A percentile compares a stretch with the other conserved stretches of the same genome.
phyloP scores from a whole-genome alignment of 2,888 invertebrate species.

The Boloria selene region DNA sequence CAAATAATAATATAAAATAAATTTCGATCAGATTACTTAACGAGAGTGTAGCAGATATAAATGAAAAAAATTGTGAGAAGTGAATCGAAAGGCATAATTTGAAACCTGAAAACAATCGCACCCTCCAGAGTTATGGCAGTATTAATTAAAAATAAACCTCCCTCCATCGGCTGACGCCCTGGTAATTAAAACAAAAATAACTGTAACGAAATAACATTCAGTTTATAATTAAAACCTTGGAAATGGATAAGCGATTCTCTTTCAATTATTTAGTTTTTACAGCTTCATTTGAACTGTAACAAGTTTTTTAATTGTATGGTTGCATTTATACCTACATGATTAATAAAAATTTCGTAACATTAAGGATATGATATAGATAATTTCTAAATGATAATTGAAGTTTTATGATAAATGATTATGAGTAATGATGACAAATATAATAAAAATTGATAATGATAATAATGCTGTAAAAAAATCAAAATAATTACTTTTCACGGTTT shows the following conservation, averaged over 20 bases:
- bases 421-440: too few species aligned
- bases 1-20: neutral
- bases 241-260: conserved; percentile 16
- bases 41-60: neutral
- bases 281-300: conserved; percentile 15
- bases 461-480: too few species aligned
- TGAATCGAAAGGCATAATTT: conserved; percentile 49
- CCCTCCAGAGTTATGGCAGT: conserved; percentile 50
- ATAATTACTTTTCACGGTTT: too few species aligned
- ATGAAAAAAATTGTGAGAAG: conserved; percentile 41
- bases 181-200: conserved; percentile 65
- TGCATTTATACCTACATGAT: neutral
- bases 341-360: neutral
- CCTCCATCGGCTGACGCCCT: conserved; percentile 41
- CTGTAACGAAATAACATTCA: conserved; percentile 50
- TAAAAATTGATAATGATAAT: too few species aligned
- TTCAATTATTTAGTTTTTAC: conserved; percentile 21
- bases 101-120: conserved; percentile 50
- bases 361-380: too few species aligned
- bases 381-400: too few species aligned
- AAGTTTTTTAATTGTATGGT: conserved; percentile 12
- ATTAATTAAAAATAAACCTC: conserved; percentile 69
- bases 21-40: neutral
- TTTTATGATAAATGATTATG: too few species aligned
- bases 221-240: conserved; percentile 19